Percentiles rank a stretch among this genome's conserved stretches.
Conservation (phyloP, 2,797 vertebrate species). For the Poeciliopsis gracilis region DNA sequence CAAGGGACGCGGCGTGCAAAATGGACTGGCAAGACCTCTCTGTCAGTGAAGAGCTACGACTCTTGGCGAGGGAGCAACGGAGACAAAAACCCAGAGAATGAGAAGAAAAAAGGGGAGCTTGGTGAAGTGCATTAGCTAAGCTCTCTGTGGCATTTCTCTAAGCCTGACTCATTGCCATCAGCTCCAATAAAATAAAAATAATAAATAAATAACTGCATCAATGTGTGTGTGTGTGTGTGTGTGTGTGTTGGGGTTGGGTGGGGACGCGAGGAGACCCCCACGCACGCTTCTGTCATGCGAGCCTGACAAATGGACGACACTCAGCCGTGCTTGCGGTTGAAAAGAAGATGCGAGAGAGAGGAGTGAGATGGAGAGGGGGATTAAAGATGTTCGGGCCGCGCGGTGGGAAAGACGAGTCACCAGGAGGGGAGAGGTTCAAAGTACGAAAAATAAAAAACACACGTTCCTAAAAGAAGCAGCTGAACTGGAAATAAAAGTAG, state of each 20-base stretch:
- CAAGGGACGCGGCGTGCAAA: constrained; percentile 68
- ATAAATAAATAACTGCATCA: neutral
- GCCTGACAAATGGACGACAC: constrained; percentile 74
- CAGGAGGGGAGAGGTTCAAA: constrained; percentile 5
- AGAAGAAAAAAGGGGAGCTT: constrained; percentile 60
- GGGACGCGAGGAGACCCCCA: constrained; percentile 27
- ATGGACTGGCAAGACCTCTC: constrained; percentile 78
- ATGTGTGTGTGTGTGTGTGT: neutral
- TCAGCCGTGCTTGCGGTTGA: constrained; percentile 65
- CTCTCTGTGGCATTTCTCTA: constrained; percentile 70
- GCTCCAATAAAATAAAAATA: constrained; percentile 38
- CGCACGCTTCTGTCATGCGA: constrained; percentile 61
- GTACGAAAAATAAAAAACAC: neutral
- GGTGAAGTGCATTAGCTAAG: constrained; percentile 77
- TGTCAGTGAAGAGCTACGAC: constrained; percentile 78
- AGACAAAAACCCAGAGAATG: constrained; percentile 36
- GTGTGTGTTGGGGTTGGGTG: constrained; percentile 3
- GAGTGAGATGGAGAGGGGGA: constrained; percentile 50
- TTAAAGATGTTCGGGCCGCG: constrained; percentile 21
- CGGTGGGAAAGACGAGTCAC: constrained; percentile 3
- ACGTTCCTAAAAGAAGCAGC: neutral
- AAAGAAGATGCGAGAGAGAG: constrained; percentile 56
- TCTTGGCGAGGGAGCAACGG: constrained; percentile 65
- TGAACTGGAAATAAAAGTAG: constrained; percentile 1
- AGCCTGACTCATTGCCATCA: constrained; percentile 78